A percentile compares a stretch with the other conserved stretches of the same genome.
These are phyloP conservation scores for Tragelaphus strepsiceros DNA, from an alignment of 2,113 vertebrate genomes.

Conservation along the genomic window DNA sequence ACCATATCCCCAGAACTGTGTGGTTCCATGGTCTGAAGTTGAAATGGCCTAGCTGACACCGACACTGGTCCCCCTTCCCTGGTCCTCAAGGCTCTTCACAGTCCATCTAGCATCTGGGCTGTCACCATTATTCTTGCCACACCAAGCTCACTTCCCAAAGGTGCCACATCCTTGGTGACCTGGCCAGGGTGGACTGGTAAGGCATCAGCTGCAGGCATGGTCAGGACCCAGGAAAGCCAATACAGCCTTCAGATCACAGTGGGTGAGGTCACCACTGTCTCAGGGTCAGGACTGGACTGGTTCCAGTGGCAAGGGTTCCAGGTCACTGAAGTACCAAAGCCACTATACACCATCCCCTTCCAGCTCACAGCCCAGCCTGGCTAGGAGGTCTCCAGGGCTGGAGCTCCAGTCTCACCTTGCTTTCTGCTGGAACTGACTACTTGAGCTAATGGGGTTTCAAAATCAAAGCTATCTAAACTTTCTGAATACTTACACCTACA, in stretches of 20 bases:
- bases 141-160: neutral
- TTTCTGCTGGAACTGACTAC: neutral
- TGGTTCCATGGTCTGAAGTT: neutral
- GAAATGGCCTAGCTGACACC: neutral
- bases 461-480: neutral
- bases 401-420: neutral
- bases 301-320: neutral
- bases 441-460: neutral
- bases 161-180: neutral
- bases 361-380: neutral
- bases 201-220: neutral
- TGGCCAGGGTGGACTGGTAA: neutral
- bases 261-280: neutral
- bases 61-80: neutral
- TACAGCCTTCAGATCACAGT: neutral
- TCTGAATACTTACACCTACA: neutral
- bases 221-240: neutral
- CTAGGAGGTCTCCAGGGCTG: neutral
- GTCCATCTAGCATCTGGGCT: neutral
- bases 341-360: neutral
- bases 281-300: neutral
- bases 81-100: neutral
- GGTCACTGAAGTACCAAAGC: neutral
- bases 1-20: neutral
- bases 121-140: neutral